Evolutionary conservation across 2,797 vertebrate species (phyloP).

Genomic region (Coracias cyanogaster): DNA sequence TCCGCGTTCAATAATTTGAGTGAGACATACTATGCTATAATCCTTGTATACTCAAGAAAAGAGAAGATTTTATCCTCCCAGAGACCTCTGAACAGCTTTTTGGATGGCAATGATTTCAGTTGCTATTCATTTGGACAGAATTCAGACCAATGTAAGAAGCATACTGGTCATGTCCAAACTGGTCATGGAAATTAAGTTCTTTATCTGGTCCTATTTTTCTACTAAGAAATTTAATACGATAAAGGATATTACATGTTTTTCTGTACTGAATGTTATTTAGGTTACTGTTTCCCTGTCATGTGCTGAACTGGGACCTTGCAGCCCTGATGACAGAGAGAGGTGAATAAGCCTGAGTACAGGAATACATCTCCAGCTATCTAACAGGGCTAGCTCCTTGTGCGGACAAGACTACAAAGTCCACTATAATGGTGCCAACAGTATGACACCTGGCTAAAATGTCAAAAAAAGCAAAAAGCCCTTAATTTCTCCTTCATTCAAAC

Average conservation of each 20-base stretch:
- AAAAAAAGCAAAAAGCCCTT: too few relatives aligned
- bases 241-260: neutral
- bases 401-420: neutral
- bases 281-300: neutral
- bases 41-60: neutral
- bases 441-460: neutral
- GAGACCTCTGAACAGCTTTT: neutral
- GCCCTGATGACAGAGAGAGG: neutral
- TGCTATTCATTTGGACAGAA: neutral
- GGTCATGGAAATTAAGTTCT: neutral
- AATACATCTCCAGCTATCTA: neutral
- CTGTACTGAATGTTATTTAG: neutral
- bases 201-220: neutral
- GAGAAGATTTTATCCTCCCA: neutral
- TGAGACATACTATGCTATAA: neutral
- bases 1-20: neutral
- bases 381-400: neutral
- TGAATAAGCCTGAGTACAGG: neutral
- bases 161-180: neutral
- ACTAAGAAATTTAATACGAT: neutral
- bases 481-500: neutral
- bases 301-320: neutral
- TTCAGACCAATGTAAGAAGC: neutral
- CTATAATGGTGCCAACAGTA: rapidly evolving
- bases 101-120: neutral